Conservation (phyloP, 1,140 invertebrate genomes). For the Catajapyx aquilonaris region DNA sequence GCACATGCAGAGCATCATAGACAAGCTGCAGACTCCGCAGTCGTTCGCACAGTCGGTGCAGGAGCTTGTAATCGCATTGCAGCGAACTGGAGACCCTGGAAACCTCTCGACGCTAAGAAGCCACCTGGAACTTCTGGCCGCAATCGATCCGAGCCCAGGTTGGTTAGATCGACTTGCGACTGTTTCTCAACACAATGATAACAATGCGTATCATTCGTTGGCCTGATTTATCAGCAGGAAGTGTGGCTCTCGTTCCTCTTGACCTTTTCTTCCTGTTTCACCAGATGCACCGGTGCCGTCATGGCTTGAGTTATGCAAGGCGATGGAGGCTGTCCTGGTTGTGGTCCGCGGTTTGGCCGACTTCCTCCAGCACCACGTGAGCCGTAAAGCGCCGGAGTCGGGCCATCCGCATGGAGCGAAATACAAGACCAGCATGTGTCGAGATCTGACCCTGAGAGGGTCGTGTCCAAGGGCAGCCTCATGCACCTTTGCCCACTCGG, state of each 20-base stretch:
- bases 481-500: conserved; percentile 82
- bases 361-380: conserved; percentile 62
- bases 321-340: not conserved
- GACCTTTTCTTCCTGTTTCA: too few species aligned
- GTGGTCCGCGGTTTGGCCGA: conserved; percentile 63
- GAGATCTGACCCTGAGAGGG: conserved; percentile 52
- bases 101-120: conserved; percentile 51
- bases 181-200: too few species aligned
- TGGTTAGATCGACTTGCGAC: too few species aligned
- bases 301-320: not conserved
- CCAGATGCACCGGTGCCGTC: too few species aligned
- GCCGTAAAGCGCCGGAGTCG: conserved; percentile 32
- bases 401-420: conserved; percentile 41
- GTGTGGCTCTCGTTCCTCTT: too few species aligned
- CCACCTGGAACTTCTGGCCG: conserved; percentile 65
- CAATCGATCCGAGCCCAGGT: conserved; percentile 62
- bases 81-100: conserved; percentile 73
- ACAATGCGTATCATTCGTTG: too few species aligned
- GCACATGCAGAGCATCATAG: conserved; percentile 97
- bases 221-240: too few species aligned
- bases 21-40: conserved; percentile 78
- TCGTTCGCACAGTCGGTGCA: conserved; percentile 77
- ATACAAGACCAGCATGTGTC: conserved; percentile 81
- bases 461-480: conserved; percentile 63
- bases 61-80: conserved; percentile 76